phyloP scores from a whole-genome alignment of 2,888 invertebrate species.

The Phalera bucephala region DNA sequence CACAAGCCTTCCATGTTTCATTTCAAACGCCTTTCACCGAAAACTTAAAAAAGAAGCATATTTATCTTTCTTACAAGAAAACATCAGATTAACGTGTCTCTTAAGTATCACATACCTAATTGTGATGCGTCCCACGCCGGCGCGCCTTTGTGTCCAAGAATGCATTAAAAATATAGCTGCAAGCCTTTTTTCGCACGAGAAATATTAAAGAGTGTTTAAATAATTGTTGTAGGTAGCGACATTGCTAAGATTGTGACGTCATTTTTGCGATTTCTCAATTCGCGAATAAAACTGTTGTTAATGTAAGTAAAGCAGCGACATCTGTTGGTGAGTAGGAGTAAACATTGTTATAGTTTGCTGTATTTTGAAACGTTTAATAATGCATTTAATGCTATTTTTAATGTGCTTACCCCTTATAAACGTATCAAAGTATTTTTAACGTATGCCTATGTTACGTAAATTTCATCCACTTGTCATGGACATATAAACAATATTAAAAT shows the following conservation, averaged over 20 bases:
- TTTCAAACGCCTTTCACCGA: constrained; percentile 6
- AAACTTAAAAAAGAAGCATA: constrained; percentile 17
- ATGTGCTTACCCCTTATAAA: no score
- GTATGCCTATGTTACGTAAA: no score
- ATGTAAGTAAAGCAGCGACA: constrained; percentile 38
- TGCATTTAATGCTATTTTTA: no score
- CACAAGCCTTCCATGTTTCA: not conserved
- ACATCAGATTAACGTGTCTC: constrained; percentile 45
- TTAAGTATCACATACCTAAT: constrained; percentile 51
- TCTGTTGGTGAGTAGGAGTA: constrained; percentile 51
- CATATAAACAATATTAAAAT: no score
- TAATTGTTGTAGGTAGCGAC: constrained; percentile 47
- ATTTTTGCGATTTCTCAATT: constrained; percentile 11
- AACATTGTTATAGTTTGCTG: not conserved
- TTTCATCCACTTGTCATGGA: no score
- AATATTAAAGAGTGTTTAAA: constrained; percentile 55
- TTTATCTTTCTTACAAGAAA: constrained; percentile 40
- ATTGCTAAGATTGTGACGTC: constrained; percentile 45
- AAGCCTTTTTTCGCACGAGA: constrained; percentile 61
- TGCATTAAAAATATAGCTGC: constrained; percentile 65
- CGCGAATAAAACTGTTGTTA: no score
- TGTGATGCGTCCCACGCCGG: constrained; percentile 63
- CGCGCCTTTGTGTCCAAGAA: constrained; percentile 57
- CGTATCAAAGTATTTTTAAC: no score
- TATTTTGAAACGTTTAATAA: not conserved